Evolutionary conservation across 2,888 invertebrate genomes (phyloP).

Genomic region (Tubiluchus corallicola): DNA sequence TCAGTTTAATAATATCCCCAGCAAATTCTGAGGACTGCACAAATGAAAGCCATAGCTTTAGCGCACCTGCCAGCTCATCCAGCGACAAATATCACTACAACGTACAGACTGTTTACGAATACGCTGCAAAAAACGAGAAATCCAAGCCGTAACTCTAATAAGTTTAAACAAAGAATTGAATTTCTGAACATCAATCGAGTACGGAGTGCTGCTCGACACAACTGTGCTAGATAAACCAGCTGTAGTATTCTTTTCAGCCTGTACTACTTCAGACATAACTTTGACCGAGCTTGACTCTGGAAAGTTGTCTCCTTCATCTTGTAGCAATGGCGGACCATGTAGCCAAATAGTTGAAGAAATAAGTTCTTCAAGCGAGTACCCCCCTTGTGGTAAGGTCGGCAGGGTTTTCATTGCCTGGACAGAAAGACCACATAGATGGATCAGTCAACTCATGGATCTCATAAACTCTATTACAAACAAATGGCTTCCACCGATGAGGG

Average conservation of each 20-base stretch:
- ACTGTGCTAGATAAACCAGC: background rate
- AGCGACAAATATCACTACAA: background rate
- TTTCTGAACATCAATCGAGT: background rate
- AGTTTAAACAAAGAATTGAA: background rate
- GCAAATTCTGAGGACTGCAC: background rate
- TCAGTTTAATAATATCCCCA: background rate
- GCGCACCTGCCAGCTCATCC: background rate
- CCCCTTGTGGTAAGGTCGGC: background rate
- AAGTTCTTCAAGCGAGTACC: background rate
- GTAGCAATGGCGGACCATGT: background rate
- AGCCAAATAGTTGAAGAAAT: background rate
- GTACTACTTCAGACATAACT: too few species aligned
- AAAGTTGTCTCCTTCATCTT: too few species aligned
- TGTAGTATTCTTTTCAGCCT: background rate
- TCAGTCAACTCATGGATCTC: background rate
- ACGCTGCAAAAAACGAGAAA: background rate
- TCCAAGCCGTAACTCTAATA: conserved; percentile 5
- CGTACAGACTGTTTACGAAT: background rate
- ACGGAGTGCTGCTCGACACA: background rate
- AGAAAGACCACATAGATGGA: background rate
- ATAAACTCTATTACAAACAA: background rate
- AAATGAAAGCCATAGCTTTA: background rate
- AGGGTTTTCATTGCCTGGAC: background rate
- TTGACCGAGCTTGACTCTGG: too few species aligned
- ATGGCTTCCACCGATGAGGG: background rate